These are phyloP conservation scores for Cephus cinctus DNA, from an alignment of 1,140 invertebrate genomes.

Conservation along the genomic window DNA sequence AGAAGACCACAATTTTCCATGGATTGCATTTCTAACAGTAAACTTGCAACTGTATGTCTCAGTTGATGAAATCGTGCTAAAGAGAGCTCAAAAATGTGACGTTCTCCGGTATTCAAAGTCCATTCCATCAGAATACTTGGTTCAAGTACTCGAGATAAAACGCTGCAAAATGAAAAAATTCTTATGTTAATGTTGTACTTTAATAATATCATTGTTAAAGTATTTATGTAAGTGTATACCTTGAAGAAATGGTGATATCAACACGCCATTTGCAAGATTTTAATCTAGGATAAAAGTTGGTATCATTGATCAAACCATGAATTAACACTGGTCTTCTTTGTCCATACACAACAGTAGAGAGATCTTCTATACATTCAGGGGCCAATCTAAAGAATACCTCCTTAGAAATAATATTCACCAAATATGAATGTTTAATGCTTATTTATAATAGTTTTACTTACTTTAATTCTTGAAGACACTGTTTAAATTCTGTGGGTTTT, in stretches of 20 bases:
- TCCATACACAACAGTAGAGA: conserved; percentile 42
- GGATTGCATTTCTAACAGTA: conserved; percentile 43
- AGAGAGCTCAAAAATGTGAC: conserved; percentile 45
- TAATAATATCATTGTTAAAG: not conserved
- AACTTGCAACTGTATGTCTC: conserved; percentile 43
- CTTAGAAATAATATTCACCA: conserved; percentile 8
- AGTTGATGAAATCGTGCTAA: conserved; percentile 46
- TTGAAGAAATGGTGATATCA: conserved; percentile 48
- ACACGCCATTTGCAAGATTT: conserved; percentile 45
- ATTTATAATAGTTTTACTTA: conserved; percentile 22
- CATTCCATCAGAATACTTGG: conserved; percentile 50
- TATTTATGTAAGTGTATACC: conserved; percentile 25
- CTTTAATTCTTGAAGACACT: conserved; percentile 46
- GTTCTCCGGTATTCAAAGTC: conserved; percentile 43
- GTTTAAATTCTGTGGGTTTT: conserved; percentile 42
- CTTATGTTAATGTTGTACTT: conserved; percentile 3
- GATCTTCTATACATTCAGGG: conserved; percentile 44
- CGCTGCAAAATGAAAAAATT: conserved; percentile 31
- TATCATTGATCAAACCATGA: conserved; percentile 32
- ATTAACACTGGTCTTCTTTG: conserved; percentile 34
- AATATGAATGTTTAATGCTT: not conserved
- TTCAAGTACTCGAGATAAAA: conserved; percentile 44
- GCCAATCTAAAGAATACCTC: conserved; percentile 37
- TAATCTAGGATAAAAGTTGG: conserved; percentile 36
- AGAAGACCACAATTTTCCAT: conserved; percentile 38